phyloP scores from a whole-genome alignment of 2,888 invertebrate species.

The Autographa gamma region DNA sequence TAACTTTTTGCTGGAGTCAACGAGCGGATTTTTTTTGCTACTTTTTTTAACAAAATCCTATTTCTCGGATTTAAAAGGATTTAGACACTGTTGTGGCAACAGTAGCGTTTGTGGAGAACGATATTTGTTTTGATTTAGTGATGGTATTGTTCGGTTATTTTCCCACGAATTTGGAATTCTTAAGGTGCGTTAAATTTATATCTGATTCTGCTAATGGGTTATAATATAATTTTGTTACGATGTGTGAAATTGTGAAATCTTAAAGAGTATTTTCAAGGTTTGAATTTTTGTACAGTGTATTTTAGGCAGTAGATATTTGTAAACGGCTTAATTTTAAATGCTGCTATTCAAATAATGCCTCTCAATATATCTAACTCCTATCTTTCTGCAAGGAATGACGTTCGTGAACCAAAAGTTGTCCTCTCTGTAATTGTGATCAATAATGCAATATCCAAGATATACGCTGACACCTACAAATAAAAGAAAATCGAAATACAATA shows the following conservation, averaged over 20 bases:
- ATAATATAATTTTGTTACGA: neutral
- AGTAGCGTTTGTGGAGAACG: constrained; percentile 82
- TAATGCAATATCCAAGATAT: constrained; percentile 46
- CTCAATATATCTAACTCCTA: too few relatives aligned
- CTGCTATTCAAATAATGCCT: too few relatives aligned
- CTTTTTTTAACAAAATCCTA: constrained; percentile 82
- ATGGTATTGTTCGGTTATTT: constrained; percentile 63
- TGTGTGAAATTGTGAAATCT: neutral
- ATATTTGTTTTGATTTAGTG: constrained; percentile 86
- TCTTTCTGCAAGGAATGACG: neutral
- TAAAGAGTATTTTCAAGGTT: too few relatives aligned
- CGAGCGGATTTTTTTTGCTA: constrained; percentile 76
- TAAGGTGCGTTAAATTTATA: constrained; percentile 5
- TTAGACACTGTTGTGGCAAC: constrained; percentile 88
- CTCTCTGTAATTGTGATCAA: constrained; percentile 28
- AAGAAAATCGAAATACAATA: constrained; percentile 60
- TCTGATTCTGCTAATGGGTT: neutral
- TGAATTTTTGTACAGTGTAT: too few relatives aligned
- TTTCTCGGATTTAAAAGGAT: constrained; percentile 88
- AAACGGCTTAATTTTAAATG: too few relatives aligned
- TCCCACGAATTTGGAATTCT: constrained; percentile 70
- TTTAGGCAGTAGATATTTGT: too few relatives aligned
- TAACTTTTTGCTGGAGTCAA: constrained; percentile 84
- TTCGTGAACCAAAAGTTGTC: constrained; percentile 7
- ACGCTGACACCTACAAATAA: constrained; percentile 50